Percentiles rank a stretch among this genome's conserved stretches.
phyloP scores from a whole-genome alignment of 2,797 vertebrate species.

The Lepus oiostolus region DNA sequence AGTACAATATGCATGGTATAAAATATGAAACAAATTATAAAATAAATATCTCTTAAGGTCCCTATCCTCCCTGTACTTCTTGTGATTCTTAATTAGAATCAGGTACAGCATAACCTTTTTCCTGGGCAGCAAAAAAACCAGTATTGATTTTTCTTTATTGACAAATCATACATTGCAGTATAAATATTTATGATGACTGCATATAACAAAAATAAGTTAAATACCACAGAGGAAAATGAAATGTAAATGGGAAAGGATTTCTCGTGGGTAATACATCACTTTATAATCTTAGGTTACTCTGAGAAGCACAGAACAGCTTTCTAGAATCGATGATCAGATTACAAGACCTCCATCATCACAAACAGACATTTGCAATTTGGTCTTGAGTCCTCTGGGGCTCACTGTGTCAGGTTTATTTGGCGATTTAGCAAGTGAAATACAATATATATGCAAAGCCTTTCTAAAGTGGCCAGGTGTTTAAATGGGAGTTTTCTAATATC shows the following conservation, averaged over 20 bases:
- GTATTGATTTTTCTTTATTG: constrained; percentile 84
- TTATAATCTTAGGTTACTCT: constrained; percentile 71
- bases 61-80: not conserved
- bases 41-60: not conserved
- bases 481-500: constrained; percentile 69
- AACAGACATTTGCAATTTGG: constrained; percentile 79
- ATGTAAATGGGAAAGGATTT: constrained; percentile 80
- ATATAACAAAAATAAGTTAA: constrained; percentile 81
- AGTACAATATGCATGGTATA: not conserved
- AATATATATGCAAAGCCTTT: constrained; percentile 79
- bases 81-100: constrained; percentile 53
- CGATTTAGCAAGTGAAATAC: constrained; percentile 79
- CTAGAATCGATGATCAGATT: constrained; percentile 75
- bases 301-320: constrained; percentile 72
- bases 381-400: constrained; percentile 60
- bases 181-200: constrained; percentile 83
- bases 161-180: constrained; percentile 72
- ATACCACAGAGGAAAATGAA: constrained; percentile 81
- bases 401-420: constrained; percentile 71
- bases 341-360: constrained; percentile 73
- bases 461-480: constrained; percentile 78
- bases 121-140: constrained; percentile 19
- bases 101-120: constrained; percentile 59
- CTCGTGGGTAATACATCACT: constrained; percentile 73
- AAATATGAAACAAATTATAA: constrained; percentile 35